phyloP scores from a whole-genome alignment of 2,888 invertebrate genomes.

The Drosophila ochracea region DNA sequence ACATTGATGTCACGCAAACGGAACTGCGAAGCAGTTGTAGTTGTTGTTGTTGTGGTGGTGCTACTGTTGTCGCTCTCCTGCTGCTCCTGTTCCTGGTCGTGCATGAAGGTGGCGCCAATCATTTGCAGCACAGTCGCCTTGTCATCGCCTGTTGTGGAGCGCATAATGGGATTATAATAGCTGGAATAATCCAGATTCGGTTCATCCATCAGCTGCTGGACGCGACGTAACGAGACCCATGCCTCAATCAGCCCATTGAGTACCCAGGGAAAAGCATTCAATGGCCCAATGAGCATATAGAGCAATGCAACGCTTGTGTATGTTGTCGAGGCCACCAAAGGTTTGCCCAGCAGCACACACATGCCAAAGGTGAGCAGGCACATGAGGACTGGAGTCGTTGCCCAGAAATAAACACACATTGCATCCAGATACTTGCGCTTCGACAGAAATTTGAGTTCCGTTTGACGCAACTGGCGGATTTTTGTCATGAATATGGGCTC shows the following conservation, averaged over 20 bases:
- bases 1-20: conserved; percentile 83
- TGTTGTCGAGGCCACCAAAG: conserved; percentile 93
- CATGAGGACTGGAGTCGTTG: conserved; percentile 97
- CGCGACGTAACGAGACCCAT: conserved; percentile 96
- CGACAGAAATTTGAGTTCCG: conserved; percentile 92
- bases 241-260: conserved; percentile 98
- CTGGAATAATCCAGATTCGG: conserved; percentile 83
- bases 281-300: conserved; percentile 97
- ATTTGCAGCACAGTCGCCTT: conserved; percentile 85
- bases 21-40: conserved; percentile 53
- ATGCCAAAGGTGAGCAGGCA: conserved; percentile 93
- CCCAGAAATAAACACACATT: conserved; percentile 99
- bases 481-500: conserved; percentile 93
- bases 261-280: conserved; percentile 99
- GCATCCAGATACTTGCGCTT: conserved; percentile 98
- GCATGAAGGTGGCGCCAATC: conserved; percentile 87
- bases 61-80: neutral
- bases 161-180: conserved; percentile 83
- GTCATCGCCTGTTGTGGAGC: conserved; percentile 33
- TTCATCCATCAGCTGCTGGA: conserved; percentile 92
- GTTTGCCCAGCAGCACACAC: conserved; percentile 91
- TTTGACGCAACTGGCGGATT: conserved; percentile 88
- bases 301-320: conserved; percentile 98
- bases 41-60: conserved; percentile 12
- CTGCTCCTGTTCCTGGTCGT: conserved; percentile 49